These are phyloP conservation scores for Trialeurodes vaporariorum DNA, from an alignment of 1,140 invertebrate species.

Conservation along the genomic window DNA sequence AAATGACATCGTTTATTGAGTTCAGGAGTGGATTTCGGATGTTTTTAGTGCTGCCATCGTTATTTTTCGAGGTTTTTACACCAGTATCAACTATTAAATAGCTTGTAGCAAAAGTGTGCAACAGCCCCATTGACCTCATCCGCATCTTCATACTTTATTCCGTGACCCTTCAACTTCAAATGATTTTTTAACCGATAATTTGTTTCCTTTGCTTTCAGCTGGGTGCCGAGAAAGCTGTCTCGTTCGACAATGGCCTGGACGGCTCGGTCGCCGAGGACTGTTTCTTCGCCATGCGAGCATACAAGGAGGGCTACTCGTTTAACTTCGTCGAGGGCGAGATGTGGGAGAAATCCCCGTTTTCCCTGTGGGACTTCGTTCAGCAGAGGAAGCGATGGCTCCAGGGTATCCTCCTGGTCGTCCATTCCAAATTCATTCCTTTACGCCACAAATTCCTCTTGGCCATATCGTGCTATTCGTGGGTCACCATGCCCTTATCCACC, in stretches of 20 bases:
- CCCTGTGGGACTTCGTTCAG: constrained; percentile 86
- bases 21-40: too few relatives aligned
- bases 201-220: too few relatives aligned
- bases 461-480: constrained; percentile 90
- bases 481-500: constrained; percentile 82
- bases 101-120: too few relatives aligned
- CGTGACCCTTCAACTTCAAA: too few relatives aligned
- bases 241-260: constrained; percentile 90
- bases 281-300: constrained; percentile 91
- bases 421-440: constrained; percentile 72
- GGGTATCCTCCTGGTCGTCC: constrained; percentile 88
- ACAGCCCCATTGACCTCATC: too few relatives aligned
- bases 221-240: constrained; percentile 74
- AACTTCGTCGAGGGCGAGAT: constrained; percentile 94
- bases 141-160: not conserved
- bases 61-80: too few relatives aligned
- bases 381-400: constrained; percentile 94
- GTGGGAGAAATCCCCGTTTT: constrained; percentile 96
- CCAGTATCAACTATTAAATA: too few relatives aligned
- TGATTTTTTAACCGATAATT: too few relatives aligned
- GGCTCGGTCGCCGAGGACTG: constrained; percentile 97
- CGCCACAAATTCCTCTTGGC: constrained; percentile 71
- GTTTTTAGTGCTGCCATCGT: too few relatives aligned
- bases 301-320: constrained; percentile 70
- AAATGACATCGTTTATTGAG: too few relatives aligned